Conservation (phyloP, 2,113 vertebrate genomes). For the Bambusicola thoracicus region DNA sequence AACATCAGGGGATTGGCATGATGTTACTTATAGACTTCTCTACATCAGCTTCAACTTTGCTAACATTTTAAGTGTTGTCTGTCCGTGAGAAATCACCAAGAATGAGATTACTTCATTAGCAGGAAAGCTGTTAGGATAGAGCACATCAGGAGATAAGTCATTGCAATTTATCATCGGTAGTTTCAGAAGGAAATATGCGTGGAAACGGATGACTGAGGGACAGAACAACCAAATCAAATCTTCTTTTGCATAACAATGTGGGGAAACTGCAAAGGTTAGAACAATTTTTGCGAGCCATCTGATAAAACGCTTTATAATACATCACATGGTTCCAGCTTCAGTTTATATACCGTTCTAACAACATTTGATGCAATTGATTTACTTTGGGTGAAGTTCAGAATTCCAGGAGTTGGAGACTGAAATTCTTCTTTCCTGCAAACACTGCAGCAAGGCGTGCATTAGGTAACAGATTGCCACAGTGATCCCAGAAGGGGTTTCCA, state of each 20-base stretch:
- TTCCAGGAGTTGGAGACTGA: background rate
- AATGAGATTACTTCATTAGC: conserved; percentile 8
- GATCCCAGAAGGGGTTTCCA: background rate
- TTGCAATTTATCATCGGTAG: background rate
- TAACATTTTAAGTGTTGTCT: background rate
- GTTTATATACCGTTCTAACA: background rate
- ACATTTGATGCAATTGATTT: background rate
- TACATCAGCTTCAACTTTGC: conserved; percentile 13
- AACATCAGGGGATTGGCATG: conserved; percentile 26
- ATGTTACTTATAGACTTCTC: conserved; percentile 12
- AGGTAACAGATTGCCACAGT: background rate
- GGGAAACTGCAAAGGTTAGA: background rate
- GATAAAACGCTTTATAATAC: background rate
- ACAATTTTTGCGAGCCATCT: background rate
- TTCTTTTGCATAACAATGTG: background rate
- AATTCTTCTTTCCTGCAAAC: background rate
- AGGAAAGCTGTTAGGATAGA: background rate
- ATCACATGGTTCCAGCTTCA: background rate
- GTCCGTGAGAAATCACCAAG: background rate
- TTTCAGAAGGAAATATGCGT: conserved; percentile 4
- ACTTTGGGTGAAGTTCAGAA: conserved; percentile 22
- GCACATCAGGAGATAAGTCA: background rate
- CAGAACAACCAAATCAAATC: background rate
- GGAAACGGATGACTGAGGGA: background rate
- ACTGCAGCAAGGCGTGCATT: background rate